phyloP scores from a whole-genome alignment of 2,113 vertebrate species.

The Triplophysa tibetana region DNA sequence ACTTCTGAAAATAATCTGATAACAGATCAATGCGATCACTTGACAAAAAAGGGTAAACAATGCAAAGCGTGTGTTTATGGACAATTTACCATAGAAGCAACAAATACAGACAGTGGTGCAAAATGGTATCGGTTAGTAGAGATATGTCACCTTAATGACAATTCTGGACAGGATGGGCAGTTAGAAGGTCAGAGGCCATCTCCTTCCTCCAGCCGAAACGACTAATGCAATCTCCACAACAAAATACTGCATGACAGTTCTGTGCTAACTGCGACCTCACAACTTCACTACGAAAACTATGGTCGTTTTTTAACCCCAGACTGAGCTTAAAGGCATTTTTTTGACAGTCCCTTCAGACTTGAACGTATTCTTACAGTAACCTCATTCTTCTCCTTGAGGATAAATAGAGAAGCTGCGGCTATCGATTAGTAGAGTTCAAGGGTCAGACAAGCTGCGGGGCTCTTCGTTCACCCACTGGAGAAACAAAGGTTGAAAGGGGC shows the following conservation, averaged over 20 bases:
- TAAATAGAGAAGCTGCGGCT: background rate
- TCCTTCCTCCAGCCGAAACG: conserved; percentile 25
- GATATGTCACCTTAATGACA: conserved; percentile 30
- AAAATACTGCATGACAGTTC: conserved; percentile 16
- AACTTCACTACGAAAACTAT: conserved; percentile 7
- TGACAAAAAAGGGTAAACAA: background rate
- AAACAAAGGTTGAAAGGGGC: conserved; percentile 21
- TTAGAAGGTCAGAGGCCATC: conserved; percentile 21
- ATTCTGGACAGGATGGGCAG: background rate
- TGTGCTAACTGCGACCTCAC: background rate
- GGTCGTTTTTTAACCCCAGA: too few relatives aligned
- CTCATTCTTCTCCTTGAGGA: conserved; percentile 18
- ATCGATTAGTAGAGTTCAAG: conserved; percentile 31
- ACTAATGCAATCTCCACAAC: background rate
- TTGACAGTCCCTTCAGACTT: conserved; percentile 12
- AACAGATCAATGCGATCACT: background rate
- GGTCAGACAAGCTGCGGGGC: background rate
- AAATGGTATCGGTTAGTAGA: conserved; percentile 38
- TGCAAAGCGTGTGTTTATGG: conserved; percentile 69
- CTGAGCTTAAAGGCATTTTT: background rate
- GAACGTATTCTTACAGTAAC: conserved; percentile 10
- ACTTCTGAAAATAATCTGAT: background rate
- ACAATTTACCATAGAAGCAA: conserved; percentile 73
- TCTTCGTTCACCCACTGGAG: conserved; percentile 13
- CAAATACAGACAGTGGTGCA: conserved; percentile 57